Conservation (phyloP, 2,113 vertebrate genomes). For the Solea solea region DNA sequence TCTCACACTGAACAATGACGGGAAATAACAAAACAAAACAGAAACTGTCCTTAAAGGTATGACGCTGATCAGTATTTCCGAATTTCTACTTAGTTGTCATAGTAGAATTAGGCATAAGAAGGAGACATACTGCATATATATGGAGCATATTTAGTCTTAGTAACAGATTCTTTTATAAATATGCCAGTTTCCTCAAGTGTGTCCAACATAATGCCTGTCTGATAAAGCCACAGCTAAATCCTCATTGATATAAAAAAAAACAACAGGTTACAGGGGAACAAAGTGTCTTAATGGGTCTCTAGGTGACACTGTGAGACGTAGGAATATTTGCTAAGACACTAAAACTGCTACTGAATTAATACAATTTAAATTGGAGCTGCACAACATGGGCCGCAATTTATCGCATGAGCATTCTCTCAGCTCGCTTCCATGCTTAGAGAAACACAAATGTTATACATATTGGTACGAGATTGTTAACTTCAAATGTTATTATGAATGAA, state of each 20-base stretch:
- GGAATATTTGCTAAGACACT: not conserved
- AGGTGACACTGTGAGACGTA: not conserved
- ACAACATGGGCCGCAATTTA: not conserved
- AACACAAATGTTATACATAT: not conserved
- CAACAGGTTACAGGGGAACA: not conserved
- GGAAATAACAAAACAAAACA: not conserved
- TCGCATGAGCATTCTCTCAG: no score
- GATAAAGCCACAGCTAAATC: not conserved
- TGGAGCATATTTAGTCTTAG: not conserved
- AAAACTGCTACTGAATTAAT: constrained; percentile 7
- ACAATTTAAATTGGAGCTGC: not conserved
- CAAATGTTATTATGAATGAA: no score
- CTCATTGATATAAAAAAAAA: not conserved
- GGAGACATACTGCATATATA: not conserved
- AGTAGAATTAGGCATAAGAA: not conserved
- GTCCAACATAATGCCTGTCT: not conserved
- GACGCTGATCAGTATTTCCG: no score
- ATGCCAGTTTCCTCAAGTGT: not conserved
- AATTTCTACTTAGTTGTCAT: no score
- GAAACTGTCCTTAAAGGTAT: not conserved
- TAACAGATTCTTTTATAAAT: no score
- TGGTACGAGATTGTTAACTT: no score
- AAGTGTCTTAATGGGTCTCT: not conserved
- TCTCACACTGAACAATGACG: not conserved
- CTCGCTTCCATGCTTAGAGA: no score